Evolutionary conservation across 2,113 vertebrate genomes (phyloP).

Genomic region (Peromyscus leucopus): DNA sequence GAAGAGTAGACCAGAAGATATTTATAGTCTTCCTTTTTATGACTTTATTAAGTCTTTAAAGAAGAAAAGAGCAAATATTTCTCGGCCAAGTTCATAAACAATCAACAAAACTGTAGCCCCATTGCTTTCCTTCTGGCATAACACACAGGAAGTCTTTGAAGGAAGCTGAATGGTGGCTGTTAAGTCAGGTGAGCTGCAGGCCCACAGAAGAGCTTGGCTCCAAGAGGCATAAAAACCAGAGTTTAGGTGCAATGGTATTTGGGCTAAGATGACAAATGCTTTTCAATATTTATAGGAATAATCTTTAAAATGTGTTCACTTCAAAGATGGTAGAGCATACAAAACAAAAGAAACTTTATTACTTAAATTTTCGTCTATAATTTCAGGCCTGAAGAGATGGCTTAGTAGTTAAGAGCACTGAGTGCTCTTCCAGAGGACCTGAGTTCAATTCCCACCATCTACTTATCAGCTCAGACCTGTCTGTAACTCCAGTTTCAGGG

Average conservation of each 20-base stretch:
- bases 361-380: not conserved
- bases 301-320: not conserved
- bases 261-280: not conserved
- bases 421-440: too few relatives aligned
- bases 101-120: not conserved
- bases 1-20: not conserved
- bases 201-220: not conserved
- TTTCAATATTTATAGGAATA: not conserved
- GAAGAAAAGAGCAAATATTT: conserved; percentile 25
- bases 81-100: not conserved
- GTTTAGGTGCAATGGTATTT: not conserved
- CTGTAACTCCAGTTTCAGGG: too few relatives aligned
- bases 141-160: not conserved
- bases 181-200: not conserved
- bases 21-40: not conserved
- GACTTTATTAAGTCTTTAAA: not conserved
- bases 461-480: too few relatives aligned
- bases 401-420: too few relatives aligned
- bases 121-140: not conserved
- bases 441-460: too few relatives aligned
- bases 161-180: not conserved
- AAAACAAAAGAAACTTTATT: not conserved
- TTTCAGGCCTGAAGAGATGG: too few relatives aligned
- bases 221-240: not conserved
- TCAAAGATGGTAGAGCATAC: not conserved